These are phyloP conservation scores for Mesitornis unicolor DNA, from an alignment of 2,113 vertebrate genomes.

Conservation along the genomic window DNA sequence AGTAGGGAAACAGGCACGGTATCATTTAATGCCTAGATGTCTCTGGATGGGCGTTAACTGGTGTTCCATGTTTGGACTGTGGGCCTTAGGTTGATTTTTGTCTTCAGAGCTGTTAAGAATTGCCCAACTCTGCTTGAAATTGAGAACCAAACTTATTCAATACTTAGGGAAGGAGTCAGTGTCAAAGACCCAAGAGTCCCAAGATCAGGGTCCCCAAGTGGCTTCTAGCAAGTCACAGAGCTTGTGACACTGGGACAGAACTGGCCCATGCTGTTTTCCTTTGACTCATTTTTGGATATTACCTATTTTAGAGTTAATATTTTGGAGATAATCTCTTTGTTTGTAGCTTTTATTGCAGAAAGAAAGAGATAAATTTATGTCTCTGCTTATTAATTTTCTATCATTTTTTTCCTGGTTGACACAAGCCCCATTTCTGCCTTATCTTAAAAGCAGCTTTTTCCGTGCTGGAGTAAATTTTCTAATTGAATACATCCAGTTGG, in stretches of 20 bases:
- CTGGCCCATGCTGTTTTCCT: background rate
- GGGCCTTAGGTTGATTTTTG: background rate
- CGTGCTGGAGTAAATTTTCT: slow-evolving; percentile 8
- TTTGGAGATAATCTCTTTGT: background rate
- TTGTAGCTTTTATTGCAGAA: background rate
- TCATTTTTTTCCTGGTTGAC: background rate
- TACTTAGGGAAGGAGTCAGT: background rate
- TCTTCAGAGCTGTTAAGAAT: background rate
- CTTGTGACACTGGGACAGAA: background rate
- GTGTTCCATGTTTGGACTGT: background rate
- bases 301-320: background rate
- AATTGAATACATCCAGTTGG: slow-evolving; percentile 23
- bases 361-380: background rate
- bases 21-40: background rate
- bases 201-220: background rate
- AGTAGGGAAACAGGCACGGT: background rate
- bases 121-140: background rate
- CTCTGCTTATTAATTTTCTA: slow-evolving; percentile 3
- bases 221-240: background rate
- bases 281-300: background rate
- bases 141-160: background rate
- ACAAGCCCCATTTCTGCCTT: background rate
- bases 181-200: background rate
- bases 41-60: background rate
- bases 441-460: background rate